Percentiles rank a stretch among this genome's conserved stretches.
Evolutionary conservation across 2,888 invertebrate species (phyloP).

Genomic region (Neoscelio sp.): DNA sequence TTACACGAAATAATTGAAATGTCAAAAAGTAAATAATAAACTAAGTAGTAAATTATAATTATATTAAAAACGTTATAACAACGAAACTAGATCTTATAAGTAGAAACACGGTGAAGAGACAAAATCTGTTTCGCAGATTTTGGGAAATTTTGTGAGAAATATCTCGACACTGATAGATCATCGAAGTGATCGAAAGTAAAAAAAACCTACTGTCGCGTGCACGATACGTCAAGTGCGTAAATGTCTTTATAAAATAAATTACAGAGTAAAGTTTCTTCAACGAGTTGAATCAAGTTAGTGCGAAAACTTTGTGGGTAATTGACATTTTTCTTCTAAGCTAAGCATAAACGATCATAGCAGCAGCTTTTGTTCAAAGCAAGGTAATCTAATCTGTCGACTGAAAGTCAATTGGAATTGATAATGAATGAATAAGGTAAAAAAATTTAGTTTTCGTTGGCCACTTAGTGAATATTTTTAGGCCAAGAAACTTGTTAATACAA

Average conservation of each 20-base stretch:
- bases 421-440: slow-evolving; percentile 24
- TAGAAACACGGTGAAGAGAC: no score
- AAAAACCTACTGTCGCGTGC: not conserved
- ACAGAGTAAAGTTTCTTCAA: slow-evolving; percentile 29
- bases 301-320: slow-evolving; percentile 46
- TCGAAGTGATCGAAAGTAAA: not conserved
- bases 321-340: slow-evolving; percentile 37
- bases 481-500: not conserved
- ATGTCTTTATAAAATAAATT: slow-evolving; percentile 37
- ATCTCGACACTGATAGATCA: not conserved
- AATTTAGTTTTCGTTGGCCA: slow-evolving; percentile 11
- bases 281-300: slow-evolving; percentile 25
- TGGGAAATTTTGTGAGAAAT: not conserved
- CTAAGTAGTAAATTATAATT: no score
- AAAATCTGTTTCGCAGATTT: no score
- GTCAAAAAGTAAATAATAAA: no score
- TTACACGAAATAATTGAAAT: no score
- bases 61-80: no score
- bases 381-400: slow-evolving; percentile 29
- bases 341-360: slow-evolving; percentile 49
- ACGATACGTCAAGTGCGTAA: slow-evolving; percentile 27
- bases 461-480: slow-evolving; percentile 14
- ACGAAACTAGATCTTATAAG: no score
- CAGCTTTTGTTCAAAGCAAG: slow-evolving; percentile 36
- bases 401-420: slow-evolving; percentile 38